phyloP scores from a whole-genome alignment of 1,140 invertebrate genomes.

The Galleria mellonella region DNA sequence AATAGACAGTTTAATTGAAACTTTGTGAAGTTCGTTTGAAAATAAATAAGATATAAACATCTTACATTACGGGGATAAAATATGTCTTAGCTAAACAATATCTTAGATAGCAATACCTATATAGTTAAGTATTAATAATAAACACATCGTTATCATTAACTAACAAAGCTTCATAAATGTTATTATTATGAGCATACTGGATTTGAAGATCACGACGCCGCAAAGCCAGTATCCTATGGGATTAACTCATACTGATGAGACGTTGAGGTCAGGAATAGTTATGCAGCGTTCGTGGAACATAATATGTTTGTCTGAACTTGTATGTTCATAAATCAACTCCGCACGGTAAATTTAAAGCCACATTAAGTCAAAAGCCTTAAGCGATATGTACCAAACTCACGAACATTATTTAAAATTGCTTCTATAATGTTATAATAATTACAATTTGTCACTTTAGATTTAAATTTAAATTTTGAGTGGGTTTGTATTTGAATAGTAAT shows the following conservation, averaged over 20 bases:
- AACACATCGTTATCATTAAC: background rate
- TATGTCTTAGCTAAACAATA: too few species aligned
- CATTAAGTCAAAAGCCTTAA: conserved; percentile 15
- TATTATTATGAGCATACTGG: conserved; percentile 7
- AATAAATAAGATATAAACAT: too few species aligned
- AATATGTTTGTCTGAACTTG: too few species aligned
- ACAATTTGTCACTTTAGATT: background rate
- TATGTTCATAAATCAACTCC: conserved; percentile 58
- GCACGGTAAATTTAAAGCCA: conserved; percentile 23
- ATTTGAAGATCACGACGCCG: conserved; percentile 16
- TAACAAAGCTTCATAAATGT: background rate
- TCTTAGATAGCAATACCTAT: too few species aligned
- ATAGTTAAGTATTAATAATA: too few species aligned
- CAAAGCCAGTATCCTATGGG: conserved; percentile 29
- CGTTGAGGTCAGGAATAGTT: conserved; percentile 60
- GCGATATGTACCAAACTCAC: conserved; percentile 1
- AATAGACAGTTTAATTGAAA: too few species aligned
- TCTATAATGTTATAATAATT: background rate
- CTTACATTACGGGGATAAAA: too few species aligned
- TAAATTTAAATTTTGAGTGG: background rate
- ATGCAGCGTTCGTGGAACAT: conserved; percentile 41
- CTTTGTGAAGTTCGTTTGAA: too few species aligned
- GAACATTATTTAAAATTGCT: background rate
- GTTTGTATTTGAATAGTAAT: background rate
- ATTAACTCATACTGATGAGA: conserved; percentile 61